Conservation (phyloP, 1,140 invertebrate genomes). For the Papilio glaucus region DNA sequence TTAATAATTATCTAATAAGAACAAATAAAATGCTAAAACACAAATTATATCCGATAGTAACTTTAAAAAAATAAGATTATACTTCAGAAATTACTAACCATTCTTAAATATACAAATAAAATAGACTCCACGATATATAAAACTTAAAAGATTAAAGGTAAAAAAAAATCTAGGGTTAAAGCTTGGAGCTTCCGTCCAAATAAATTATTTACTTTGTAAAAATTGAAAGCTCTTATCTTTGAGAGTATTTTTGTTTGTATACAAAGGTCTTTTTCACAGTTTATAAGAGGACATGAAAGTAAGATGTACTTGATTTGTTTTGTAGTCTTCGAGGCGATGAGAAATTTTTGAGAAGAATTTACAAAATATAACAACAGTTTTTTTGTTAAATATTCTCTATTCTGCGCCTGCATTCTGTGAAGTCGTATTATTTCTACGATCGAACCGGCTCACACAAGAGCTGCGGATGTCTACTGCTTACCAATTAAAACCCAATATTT, state of each 20-base stretch:
- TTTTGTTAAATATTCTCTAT: too few relatives aligned
- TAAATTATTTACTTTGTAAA: conserved; percentile 19
- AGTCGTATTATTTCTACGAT: too few relatives aligned
- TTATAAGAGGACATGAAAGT: conserved; percentile 4
- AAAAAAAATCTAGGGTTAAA: conserved; percentile 8
- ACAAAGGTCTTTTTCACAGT: background rate
- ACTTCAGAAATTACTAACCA: conserved; percentile 2
- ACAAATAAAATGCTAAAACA: background rate
- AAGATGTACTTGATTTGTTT: background rate
- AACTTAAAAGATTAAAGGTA: conserved; percentile 22
- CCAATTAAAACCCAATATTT: too few relatives aligned
- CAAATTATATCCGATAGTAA: background rate
- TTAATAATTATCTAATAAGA: too few relatives aligned
- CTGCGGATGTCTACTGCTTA: too few relatives aligned
- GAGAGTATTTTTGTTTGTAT: background rate
- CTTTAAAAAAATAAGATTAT: background rate
- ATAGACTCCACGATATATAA: background rate
- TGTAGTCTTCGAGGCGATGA: background rate
- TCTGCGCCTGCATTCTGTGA: too few relatives aligned
- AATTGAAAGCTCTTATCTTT: conserved; percentile 18
- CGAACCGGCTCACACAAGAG: too few relatives aligned
- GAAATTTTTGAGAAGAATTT: background rate
- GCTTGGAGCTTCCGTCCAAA: background rate
- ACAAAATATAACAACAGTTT: background rate
- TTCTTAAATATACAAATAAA: background rate